Evolutionary conservation across 1,140 invertebrate species (phyloP).

Genomic region (Lasioglossum baleicum): DNA sequence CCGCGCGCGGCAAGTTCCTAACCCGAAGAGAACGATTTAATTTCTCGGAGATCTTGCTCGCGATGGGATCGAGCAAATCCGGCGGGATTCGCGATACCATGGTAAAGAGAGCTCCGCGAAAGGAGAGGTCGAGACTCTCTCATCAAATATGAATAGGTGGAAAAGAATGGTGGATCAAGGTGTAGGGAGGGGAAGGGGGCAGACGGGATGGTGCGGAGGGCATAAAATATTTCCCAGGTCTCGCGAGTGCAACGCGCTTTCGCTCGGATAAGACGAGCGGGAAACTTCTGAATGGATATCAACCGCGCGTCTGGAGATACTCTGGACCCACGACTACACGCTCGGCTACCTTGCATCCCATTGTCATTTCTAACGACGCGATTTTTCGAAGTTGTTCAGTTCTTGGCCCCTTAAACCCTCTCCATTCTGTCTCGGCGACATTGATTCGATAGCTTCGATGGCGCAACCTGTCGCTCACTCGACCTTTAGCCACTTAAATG

Average conservation of each 20-base stretch:
- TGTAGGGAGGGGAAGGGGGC: conserved; percentile 7
- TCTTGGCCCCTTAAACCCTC: background rate
- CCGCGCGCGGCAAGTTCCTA: conserved; percentile 9
- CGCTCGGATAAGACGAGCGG: conserved; percentile 30
- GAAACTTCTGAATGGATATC: conserved; percentile 54
- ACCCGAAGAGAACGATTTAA: conserved; percentile 52
- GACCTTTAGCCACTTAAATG: too few species aligned
- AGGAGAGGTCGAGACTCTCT: conserved; percentile 52
- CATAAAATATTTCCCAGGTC: conserved; percentile 68
- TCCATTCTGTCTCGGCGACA: background rate
- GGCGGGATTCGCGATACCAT: conserved; percentile 1
- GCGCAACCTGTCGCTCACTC: too few species aligned
- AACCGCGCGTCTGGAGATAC: conserved; percentile 52
- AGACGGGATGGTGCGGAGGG: conserved; percentile 37
- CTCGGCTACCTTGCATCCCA: conserved; percentile 22
- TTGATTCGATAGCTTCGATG: background rate
- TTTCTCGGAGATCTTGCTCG: conserved; percentile 35
- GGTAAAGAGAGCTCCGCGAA: conserved; percentile 10
- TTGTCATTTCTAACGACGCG: conserved; percentile 24
- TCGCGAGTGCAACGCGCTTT: conserved; percentile 61
- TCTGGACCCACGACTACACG: conserved; percentile 20
- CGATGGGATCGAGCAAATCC: background rate
- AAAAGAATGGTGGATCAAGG: conserved; percentile 62
- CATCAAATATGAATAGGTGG: conserved; percentile 69
- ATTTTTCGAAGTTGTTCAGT: conserved; percentile 33